Conservation (phyloP, 2,113 vertebrate species). For the Microcebus jonahi region DNA sequence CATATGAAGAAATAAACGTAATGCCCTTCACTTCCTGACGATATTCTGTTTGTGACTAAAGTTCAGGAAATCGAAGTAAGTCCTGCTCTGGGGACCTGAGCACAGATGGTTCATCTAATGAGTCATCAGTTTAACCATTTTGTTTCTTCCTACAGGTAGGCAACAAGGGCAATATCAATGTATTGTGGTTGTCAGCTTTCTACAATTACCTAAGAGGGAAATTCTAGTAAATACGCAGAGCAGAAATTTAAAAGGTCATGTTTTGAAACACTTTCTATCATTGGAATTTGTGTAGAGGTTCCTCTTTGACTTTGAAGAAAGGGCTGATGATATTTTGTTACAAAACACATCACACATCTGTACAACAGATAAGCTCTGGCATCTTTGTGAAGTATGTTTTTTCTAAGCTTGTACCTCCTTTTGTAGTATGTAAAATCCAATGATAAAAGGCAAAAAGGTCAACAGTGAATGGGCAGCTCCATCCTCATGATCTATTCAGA, state of each 20-base stretch:
- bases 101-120: neutral
- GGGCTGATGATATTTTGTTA: slow-evolving; percentile 39
- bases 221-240: neutral
- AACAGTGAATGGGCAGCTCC: slow-evolving; percentile 27
- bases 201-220: neutral
- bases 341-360: neutral
- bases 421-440: slow-evolving; percentile 41
- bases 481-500: slow-evolving; percentile 39
- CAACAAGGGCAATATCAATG: slow-evolving; percentile 1
- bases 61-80: neutral
- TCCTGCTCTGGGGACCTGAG: neutral
- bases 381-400: slow-evolving; percentile 19
- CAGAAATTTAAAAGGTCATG: neutral
- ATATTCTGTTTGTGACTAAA: neutral
- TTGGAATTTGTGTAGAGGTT: neutral
- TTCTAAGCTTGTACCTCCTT: slow-evolving; percentile 34
- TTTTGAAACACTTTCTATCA: neutral
- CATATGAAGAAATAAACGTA: neutral
- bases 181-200: neutral
- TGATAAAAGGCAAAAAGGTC: slow-evolving; percentile 61
- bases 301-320: slow-evolving; percentile 31
- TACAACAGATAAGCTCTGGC: neutral
- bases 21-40: neutral
- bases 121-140: neutral
- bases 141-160: neutral